Evolutionary conservation across 2,888 invertebrate genomes (phyloP), one percentile per base, ranked within the genome.

Genomic region (Halocaridina rubra): DNA sequence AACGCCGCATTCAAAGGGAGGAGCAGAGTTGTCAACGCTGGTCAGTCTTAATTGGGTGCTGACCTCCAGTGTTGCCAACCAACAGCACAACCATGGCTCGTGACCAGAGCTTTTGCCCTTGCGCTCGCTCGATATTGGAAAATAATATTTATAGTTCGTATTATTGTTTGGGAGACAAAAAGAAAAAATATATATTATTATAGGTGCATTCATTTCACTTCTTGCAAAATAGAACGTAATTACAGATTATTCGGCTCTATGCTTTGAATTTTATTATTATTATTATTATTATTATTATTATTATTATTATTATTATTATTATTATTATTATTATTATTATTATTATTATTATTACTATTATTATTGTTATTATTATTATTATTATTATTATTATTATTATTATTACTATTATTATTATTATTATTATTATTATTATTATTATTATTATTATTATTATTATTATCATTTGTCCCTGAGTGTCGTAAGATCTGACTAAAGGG

Each of bases 311-410:
- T n/a, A 16, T 3, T 22, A 0, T 2, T 5, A 53, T 76, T 8
- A 24, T 76, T 22, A 53, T 76, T 57, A 57, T 75, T 75, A 75
- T 75, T 75, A 53, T 75, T 75, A 75, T 75, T 75, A 53, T 76
- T 59, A 76, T 59, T 59, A 76, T 76, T 76, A 76, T 76, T 59
- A 76, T 76, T 76, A 76, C 64, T 30, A 78, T 78, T 59, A 77
- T 77, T 77, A 61, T 78, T 32, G n/a, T 78, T 64, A 61, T 78
- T 75, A 75, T 75, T 75, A 53, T 77, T 77, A 57, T 77, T 77
- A 78, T 57, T 76, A 53, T 64, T 78, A 79, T 33, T 46, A 69
- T 69, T 79, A 79, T 69, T 69, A 13, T 27, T 69, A 69, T 67
- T 69, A 27, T 27, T 67, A 29, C 57, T 53, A 2, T 4, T 53